Evolutionary conservation across 2,797 vertebrate genomes (phyloP).

Genomic region (Hypotaenidia philippensis): DNA sequence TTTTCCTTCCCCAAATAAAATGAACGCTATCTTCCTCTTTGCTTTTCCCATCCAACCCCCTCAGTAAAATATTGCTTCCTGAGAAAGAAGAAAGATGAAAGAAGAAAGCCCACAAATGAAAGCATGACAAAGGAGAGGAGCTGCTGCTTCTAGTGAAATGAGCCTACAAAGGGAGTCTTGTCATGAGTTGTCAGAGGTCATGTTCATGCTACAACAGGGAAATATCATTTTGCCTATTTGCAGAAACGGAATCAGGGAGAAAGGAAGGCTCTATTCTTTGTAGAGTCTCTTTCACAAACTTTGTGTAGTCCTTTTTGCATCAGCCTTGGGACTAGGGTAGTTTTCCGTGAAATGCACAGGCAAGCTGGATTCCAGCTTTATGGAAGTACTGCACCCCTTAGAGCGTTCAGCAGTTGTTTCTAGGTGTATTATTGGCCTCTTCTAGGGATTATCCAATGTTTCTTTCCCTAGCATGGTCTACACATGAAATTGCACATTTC

Average conservation of each 20-base stretch:
- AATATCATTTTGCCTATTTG: not conserved
- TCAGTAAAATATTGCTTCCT: not conserved
- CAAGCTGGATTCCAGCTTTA: not conserved
- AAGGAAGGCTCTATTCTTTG: not conserved
- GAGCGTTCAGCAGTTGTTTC: not conserved
- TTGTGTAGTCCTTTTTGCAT: not conserved
- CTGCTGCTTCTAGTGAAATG: not conserved
- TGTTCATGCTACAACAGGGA: not conserved
- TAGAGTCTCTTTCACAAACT: not conserved
- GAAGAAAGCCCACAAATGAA: not conserved
- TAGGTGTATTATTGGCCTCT: not conserved
- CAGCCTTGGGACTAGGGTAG: not conserved
- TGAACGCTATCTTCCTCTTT: not conserved
- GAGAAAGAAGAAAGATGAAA: not conserved
- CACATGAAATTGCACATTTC: not conserved
- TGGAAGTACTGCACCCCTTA: not conserved
- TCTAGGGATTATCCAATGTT: not conserved
- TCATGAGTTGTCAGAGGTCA: not conserved
- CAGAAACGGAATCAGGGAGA: not conserved
- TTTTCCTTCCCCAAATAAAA: not conserved
- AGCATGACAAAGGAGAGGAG: not conserved
- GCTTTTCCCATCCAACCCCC: not conserved
- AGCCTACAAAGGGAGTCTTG: not conserved
- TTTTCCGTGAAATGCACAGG: not conserved
- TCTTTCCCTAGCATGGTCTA: not conserved